A percentile compares a stretch with the other conserved stretches of the same genome.
Conservation (phyloP, 2,888 invertebrate species). For the Eupithecia centaureata region DNA sequence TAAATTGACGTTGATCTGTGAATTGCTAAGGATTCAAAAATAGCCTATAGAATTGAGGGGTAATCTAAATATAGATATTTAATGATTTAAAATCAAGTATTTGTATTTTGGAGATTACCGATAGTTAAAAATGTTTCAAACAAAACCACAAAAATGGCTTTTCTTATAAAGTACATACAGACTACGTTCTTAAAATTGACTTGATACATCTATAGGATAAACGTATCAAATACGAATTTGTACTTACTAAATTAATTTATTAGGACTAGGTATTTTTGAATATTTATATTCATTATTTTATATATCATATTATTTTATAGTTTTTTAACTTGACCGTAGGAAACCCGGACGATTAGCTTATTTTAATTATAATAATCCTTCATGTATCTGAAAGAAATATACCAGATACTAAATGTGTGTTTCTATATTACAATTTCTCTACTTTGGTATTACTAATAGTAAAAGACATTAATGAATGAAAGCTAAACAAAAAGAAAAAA, state of each 20-base stretch:
- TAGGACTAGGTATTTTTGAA: constrained; percentile 6
- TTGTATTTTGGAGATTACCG: background rate
- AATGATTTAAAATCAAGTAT: background rate
- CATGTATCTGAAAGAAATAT: background rate
- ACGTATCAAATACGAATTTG: constrained; percentile 59
- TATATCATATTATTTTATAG: background rate
- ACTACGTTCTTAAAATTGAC: background rate
- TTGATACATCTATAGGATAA: constrained; percentile 27
- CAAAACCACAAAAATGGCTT: too few species aligned
- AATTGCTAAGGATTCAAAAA: background rate
- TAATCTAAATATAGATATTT: background rate
- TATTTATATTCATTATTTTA: background rate
- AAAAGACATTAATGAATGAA: too few species aligned
- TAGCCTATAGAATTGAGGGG: background rate
- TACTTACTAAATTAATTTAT: constrained; percentile 61
- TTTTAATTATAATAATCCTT: background rate
- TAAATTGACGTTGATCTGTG: background rate
- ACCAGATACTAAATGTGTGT: too few species aligned
- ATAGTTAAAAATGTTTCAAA: too few species aligned
- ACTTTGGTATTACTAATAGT: too few species aligned
- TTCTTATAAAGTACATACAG: background rate
- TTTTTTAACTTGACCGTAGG: background rate
- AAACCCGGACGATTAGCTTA: background rate
- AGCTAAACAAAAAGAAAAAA: too few species aligned
- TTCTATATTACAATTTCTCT: too few species aligned